Evolutionary conservation across 2,797 vertebrate genomes (phyloP).

Genomic region (Miichthys miiuy): DNA sequence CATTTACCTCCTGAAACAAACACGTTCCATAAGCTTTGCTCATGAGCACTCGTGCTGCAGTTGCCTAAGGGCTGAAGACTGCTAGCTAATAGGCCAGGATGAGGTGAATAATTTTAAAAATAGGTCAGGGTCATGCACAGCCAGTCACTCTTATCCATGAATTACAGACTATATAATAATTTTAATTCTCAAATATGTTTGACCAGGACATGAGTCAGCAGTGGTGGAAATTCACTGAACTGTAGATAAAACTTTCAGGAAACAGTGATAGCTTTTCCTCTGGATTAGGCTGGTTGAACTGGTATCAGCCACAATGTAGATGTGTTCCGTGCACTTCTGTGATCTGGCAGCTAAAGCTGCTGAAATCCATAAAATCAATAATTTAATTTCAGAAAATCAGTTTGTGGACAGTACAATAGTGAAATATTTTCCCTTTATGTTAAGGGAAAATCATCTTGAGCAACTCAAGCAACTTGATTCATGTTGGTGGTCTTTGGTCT

Average conservation of each 20-base stretch:
- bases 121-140: neutral
- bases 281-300: neutral
- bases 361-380: neutral
- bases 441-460: neutral
- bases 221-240: neutral
- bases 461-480: neutral
- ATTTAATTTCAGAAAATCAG: neutral
- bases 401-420: neutral
- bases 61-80: neutral
- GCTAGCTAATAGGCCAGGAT: neutral
- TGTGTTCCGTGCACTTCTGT: neutral
- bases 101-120: neutral
- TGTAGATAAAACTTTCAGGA: neutral
- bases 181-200: neutral
- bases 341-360: neutral
- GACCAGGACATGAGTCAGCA: neutral
- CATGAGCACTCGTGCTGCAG: neutral
- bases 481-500: slow-evolving; percentile 8
- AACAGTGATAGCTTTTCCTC: slow-evolving; percentile 9
- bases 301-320: neutral
- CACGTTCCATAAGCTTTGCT: neutral
- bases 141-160: neutral
- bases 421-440: neutral
- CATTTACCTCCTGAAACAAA: neutral
- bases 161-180: slow-evolving; percentile 20